Evolutionary conservation across 2,888 invertebrate species (phyloP).

Genomic region (Drosophila falleni): DNA sequence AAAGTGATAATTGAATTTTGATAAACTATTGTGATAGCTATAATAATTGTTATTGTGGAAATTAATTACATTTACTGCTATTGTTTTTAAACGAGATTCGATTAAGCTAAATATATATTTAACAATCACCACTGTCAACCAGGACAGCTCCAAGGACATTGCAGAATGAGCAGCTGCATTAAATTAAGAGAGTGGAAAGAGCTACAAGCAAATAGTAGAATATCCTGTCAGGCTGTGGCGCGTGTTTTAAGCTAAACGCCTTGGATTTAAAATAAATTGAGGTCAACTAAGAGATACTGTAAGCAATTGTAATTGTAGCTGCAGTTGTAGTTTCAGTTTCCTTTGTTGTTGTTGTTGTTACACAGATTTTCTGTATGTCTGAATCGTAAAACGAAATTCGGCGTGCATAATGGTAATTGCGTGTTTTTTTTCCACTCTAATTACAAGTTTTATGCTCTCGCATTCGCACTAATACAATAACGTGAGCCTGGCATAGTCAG

Average conservation of each 20-base stretch:
- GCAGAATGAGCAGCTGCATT: conserved; percentile 10
- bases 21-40: neutral
- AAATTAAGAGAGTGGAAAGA: conserved; percentile 1
- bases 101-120: conserved; percentile 3
- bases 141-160: conserved; percentile 9
- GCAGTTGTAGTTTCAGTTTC: conserved; percentile 22
- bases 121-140: conserved; percentile 8
- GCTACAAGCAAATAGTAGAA: conserved; percentile 26
- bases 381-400: conserved; percentile 76
- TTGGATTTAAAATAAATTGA: conserved; percentile 77
- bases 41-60: neutral
- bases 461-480: conserved; percentile 45
- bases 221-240: conserved; percentile 51
- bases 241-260: conserved; percentile 71
- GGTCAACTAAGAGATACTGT: conserved; percentile 65
- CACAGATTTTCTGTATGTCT: conserved; percentile 50
- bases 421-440: conserved; percentile 76
- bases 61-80: neutral
- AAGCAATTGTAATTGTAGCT: conserved; percentile 19
- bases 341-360: conserved; percentile 22
- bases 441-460: conserved; percentile 70
- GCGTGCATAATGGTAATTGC: conserved; percentile 79
- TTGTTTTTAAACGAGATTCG: neutral
- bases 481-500: conserved; percentile 23
- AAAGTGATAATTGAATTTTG: conserved; percentile 1